Conservation (phyloP, 2,113 vertebrate species). For the Cryptotis parvus region DNA sequence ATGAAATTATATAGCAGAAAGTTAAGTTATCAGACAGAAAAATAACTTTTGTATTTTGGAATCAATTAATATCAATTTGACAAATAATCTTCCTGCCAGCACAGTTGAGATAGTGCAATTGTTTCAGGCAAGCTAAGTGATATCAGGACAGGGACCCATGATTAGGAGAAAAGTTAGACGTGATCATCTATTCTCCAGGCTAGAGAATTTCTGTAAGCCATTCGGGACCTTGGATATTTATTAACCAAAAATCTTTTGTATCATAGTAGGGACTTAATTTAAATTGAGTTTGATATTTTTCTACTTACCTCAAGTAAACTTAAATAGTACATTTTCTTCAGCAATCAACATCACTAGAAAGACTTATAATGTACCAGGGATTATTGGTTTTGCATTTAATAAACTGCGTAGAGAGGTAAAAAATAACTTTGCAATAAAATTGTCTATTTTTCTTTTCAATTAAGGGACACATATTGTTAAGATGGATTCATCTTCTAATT, state of each 20-base stretch:
- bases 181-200: neutral
- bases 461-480: slow-evolving; percentile 6
- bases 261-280: neutral
- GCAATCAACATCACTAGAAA: neutral
- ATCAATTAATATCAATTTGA: neutral
- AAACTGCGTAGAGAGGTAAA: neutral
- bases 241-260: neutral
- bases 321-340: neutral
- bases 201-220: neutral
- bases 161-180: neutral
- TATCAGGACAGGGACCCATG: neutral
- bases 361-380: neutral
- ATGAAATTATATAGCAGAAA: neutral
- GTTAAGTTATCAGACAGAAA: neutral
- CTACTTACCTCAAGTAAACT: neutral
- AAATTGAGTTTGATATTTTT: neutral
- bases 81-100: neutral
- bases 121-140: neutral
- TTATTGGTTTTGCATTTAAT: neutral
- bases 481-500: slow-evolving; percentile 14
- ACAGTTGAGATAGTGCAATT: neutral
- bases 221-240: neutral
- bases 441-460: slow-evolving; percentile 1
- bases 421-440: neutral
- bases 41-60: neutral